Conservation (phyloP, 2,113 vertebrate genomes). For the Jacana jacana region DNA sequence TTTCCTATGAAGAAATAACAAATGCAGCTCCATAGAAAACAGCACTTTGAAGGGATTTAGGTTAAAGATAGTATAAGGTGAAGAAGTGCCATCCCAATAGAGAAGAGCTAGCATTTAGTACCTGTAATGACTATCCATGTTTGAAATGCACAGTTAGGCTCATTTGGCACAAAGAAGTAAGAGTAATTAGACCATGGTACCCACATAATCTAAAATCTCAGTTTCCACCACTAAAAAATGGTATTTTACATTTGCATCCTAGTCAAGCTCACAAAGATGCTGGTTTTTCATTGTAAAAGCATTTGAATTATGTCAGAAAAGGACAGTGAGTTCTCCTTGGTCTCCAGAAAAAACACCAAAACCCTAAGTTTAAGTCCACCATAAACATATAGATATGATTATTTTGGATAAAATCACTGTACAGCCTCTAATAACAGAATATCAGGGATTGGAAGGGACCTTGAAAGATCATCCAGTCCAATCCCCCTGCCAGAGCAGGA, state of each 20-base stretch:
- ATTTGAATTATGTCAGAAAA: neutral
- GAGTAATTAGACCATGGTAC: neutral
- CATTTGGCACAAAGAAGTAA: neutral
- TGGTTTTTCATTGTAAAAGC: neutral
- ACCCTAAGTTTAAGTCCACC: neutral
- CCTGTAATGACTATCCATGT: neutral
- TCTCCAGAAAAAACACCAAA: constrained; percentile 5
- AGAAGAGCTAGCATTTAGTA: neutral
- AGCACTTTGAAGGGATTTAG: neutral
- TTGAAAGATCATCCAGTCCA: too few species aligned
- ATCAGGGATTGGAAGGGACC: too few species aligned
- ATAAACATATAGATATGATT: neutral
- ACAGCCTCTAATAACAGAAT: too few species aligned
- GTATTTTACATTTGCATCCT: neutral
- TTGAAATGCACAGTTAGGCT: neutral
- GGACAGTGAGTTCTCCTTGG: neutral
- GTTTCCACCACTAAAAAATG: neutral
- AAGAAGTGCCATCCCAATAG: neutral
- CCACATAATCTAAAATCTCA: neutral
- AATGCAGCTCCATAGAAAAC: neutral
- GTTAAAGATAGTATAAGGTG: neutral
- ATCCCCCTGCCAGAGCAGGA: too few species aligned
- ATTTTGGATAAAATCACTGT: neutral
- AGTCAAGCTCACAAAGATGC: neutral
- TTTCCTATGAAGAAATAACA: neutral